Evolutionary conservation across 2,797 vertebrate genomes (phyloP), one percentile per base, ranked within the genome.

Genomic region (Florisuga fusca): DNA sequence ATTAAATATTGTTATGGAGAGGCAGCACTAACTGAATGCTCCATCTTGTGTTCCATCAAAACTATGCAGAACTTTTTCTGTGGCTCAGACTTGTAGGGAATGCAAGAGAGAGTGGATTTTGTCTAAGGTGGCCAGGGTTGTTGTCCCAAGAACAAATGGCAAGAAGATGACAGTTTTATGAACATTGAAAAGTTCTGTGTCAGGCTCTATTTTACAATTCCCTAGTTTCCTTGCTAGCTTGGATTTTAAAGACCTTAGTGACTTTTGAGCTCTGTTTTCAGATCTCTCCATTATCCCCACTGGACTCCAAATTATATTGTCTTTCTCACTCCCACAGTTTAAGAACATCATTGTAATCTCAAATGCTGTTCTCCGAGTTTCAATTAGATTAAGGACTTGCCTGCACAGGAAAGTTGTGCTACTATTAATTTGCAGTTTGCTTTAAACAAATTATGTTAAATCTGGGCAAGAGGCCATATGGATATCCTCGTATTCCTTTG

Each of bases 371-470:
- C 89, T 92, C 93, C 69, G 20, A 78, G 76, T 91, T 95, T 62
- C 73, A 87, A 86, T 95, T 95, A 94, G 69, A 91, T 86, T 94
- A 93, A 93, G 91, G 93, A 46, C 95, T 96, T 96, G 95, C 76
- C 96, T 94, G 85, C 83, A 94, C 96, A 96, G 83, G 96, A 94
- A 94, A 83, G 90, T 87, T 90, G 61, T 6, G 7, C 73, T 83
- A 45, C 75, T 83, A 88, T 96, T 95, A 87, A 94, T 94, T 90
- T 94, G 76, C 87, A 84, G 82, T 88, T 94, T 91, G 87, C 90
- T 85, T 81, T 81, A 94, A 91, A 94, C 84, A 95, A 93, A 93
- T 91, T 38, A 92, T 4, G n/a, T 86, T 89, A 94, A 88, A 75
- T 50, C 89, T 88, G 91, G 91, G 95, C 96, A 96, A 36, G 91